Evolutionary conservation across 2,113 vertebrate species (phyloP), one percentile per base, ranked within the genome.

Genomic region (Perca schrenkii): DNA sequence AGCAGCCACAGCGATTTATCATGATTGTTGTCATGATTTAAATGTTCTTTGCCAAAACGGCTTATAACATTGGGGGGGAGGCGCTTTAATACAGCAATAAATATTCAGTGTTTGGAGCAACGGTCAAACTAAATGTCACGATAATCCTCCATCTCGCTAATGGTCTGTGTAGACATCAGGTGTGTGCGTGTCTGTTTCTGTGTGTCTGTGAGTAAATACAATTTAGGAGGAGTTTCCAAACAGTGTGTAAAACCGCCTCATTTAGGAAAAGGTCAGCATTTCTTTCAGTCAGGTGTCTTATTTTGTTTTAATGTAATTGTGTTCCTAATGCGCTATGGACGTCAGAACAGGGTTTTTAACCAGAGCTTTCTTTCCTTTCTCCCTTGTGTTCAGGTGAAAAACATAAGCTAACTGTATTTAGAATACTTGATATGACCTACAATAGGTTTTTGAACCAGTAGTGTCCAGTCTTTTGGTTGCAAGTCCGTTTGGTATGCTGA

Each of bases 41-140:
- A 91, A 90, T 88, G 86, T 84, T 90, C 82, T 49, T 75, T 31
- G 66, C 72, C 8, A 34, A 85, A 85, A 86, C 75, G 77, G 86
- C 82, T 89, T 73, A 61, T 80, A 70, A 79, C 74, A 43, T 8
- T 22, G 53, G 52, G 8, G 28, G n/a, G 54, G 52, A 3, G 17
- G 43, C 22, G 19, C 86, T 86, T 80, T 93, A 93, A 94, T 91
- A 62, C 34, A 28, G 69, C 86, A 91, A 94, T 94, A 89, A 94
- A 94, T 94, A 94, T 94, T 92, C 91, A 92, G 89, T 28, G 77
- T 83, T 80, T 82, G 85, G 80, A 77, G 76, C 82, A 83, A 86
- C 43, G 85, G 88, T 88, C 87, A 84, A 88, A 90, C 87, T 75
- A 92, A 95, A 94, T 91, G 91, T 91, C 92, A 92, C 15, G 71